phyloP scores from a whole-genome alignment of 2,888 invertebrate genomes.

The Rhamphomyia laevipes region DNA sequence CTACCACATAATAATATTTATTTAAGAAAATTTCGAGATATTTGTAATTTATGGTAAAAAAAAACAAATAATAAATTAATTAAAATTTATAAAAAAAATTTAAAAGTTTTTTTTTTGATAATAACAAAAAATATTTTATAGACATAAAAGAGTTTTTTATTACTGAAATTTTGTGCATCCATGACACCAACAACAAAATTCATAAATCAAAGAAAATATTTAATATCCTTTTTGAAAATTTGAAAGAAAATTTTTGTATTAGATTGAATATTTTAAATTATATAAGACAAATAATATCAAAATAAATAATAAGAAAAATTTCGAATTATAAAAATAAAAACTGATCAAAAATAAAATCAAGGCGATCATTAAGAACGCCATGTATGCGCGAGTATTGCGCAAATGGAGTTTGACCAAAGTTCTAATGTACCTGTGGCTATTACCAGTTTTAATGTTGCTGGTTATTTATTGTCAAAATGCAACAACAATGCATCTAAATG shows the following conservation, averaged over 20 bases:
- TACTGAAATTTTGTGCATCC: too few species aligned
- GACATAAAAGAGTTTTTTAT: too few species aligned
- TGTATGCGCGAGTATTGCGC: constrained; percentile 41
- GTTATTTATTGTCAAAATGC: constrained; percentile 28
- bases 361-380: constrained; percentile 31
- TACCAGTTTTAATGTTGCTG: constrained; percentile 33
- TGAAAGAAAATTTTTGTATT: too few species aligned
- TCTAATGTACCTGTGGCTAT: constrained; percentile 38
- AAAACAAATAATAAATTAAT: constrained; percentile 1
- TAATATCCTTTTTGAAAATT: too few species aligned
- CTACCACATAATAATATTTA: constrained; percentile 7
- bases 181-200: too few species aligned
- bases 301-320: too few species aligned
- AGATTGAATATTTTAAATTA: too few species aligned
- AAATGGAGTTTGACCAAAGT: constrained; percentile 40
- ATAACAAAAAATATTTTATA: background rate
- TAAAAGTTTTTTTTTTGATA: background rate
- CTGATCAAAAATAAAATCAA: background rate
- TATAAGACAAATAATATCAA: too few species aligned
- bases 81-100: background rate
- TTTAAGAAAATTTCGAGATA: constrained; percentile 7
- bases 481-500: constrained; percentile 11
- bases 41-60: constrained; percentile 3
- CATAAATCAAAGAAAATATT: too few species aligned
- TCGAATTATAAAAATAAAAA: too few species aligned